Base-by-base conservation (phyloP, 2,113 vertebrate species). In the Perccottus glenii region DNA sequence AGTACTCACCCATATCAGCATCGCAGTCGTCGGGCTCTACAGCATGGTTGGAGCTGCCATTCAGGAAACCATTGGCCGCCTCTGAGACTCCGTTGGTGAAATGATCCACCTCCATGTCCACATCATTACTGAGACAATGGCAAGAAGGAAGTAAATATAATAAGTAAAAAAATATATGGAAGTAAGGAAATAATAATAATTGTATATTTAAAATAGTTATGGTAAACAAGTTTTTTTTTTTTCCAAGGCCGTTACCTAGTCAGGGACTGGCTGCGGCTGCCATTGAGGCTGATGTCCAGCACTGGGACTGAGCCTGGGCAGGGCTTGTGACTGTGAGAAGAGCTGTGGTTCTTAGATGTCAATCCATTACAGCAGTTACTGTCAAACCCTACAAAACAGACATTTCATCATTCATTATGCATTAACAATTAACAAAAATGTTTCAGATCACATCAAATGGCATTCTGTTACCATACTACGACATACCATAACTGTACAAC, bases 51-150 rank as follows among this genome's bases (percentile, higher is more conserved):
- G 95, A 94, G 93, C 95, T 96, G 90, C 98, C 98, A 68, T 99
- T 99, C 90, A 99, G 93, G 91, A 99, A 98, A 88, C 98, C 98
- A 75, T 99, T 99, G 82, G 98, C 96, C 10, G 96, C 94, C 81
- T 97, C 97, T 68, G 95, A 94, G 88, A 98, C 93, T 62, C 98
- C 98, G 81, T 99, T 99, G 91, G 94, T 95, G 90, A 96, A 96
- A 91, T 98, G 98, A 87, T 99, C 98, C 65, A 96, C 95, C 90
- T 99, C 98, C 98, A 99, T 99, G 57, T 99, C 98, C 90, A 98
- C 92, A 73, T 98, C 98, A 82, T 92, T 95, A 91, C 94, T 95
- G 73, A 38, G 36, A 59, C 40, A 64, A 32, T 7, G 51, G 16
- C 9, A 2, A 14, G 15, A 5, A 70, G n/a, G n/a, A n/a, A n/a